Base-by-base conservation (phyloP, 2,797 vertebrate genomes). In the Falco berigora region DNA sequence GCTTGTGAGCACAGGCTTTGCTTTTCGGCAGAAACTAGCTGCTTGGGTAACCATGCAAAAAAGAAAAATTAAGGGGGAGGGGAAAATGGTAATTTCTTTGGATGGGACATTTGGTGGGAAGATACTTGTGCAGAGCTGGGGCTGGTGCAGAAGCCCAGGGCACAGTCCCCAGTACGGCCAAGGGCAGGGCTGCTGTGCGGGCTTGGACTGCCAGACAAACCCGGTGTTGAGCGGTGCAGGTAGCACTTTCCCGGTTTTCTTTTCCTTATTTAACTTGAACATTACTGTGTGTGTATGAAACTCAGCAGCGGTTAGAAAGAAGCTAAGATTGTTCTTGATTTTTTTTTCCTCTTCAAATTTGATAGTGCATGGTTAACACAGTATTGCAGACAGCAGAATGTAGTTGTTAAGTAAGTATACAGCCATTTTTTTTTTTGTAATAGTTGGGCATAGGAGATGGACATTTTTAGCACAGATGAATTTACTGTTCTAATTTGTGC, bases 331-430 rank as follows among this genome's bases (percentile, higher is more conserved):
- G 92, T 62, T 21, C 42, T 44, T 44, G 42, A 32, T 75, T 84
- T 76, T 91, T 59, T 84, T 88, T 27, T 4, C 42, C 28, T 77
- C 42, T 88, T 97, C 95, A 91, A 94, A 94, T 92, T 96, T 97
- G 97, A 66, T 97, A 98, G 99, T 98, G 99, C 97, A 99, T 99
- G 88, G 97, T 99, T 91, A 98, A 98, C 90, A 98, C 98, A 13
- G 98, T 99, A 97, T 98, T 98, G 28, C 98, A 98, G 97, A 98
- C 99, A 71, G 99, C 99, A 97, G 99, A 99, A 90, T 99, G 97
- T 98, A 77, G 97, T 99, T 81, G 97, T 98, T 61, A 99, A 99
- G 99, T 99, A 98, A 99, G 99, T 99, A 97, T 97, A 83, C 95
- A 91, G 50, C n/a, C 78, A 66, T 42, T 68, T 32, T 68, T 47